Evolutionary conservation across 1,140 invertebrate genomes (phyloP).

Genomic region (Leptonema lineaticorne): DNA sequence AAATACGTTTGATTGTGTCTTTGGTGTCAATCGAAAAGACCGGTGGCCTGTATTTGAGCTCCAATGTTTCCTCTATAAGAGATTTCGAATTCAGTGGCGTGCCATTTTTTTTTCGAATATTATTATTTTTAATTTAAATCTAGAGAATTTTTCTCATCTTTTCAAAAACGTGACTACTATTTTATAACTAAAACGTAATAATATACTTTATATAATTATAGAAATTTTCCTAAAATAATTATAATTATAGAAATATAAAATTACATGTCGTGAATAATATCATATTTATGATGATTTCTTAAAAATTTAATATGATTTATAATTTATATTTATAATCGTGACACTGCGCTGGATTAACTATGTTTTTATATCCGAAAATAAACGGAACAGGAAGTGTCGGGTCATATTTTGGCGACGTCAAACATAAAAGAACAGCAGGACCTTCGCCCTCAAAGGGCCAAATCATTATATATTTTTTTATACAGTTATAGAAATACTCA

Average conservation of each 20-base stretch:
- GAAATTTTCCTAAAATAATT: too few species aligned
- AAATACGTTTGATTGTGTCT: background rate
- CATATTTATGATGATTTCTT: too few species aligned
- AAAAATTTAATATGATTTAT: too few species aligned
- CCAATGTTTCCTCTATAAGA: background rate
- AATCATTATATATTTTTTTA: constrained; percentile 21
- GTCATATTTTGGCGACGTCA: constrained; percentile 21
- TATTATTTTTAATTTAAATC: background rate
- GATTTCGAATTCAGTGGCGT: background rate
- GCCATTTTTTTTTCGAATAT: background rate
- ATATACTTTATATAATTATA: too few species aligned
- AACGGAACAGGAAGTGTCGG: constrained; percentile 18
- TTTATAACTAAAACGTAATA: too few species aligned
- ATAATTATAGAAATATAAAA: too few species aligned
- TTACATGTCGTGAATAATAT: too few species aligned
- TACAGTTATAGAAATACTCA: background rate
- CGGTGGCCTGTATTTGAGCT: background rate
- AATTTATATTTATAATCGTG: too few species aligned
- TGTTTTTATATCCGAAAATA: background rate
- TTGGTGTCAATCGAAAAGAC: constrained; percentile 4
- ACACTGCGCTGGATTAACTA: too few species aligned
- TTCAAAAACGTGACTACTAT: too few species aligned
- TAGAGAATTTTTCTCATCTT: too few species aligned
- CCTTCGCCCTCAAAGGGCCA: constrained; percentile 1
- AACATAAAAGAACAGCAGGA: constrained; percentile 28